Evolutionary conservation across 2,113 vertebrate genomes (phyloP).

Genomic region (Rafetus swinhoei): DNA sequence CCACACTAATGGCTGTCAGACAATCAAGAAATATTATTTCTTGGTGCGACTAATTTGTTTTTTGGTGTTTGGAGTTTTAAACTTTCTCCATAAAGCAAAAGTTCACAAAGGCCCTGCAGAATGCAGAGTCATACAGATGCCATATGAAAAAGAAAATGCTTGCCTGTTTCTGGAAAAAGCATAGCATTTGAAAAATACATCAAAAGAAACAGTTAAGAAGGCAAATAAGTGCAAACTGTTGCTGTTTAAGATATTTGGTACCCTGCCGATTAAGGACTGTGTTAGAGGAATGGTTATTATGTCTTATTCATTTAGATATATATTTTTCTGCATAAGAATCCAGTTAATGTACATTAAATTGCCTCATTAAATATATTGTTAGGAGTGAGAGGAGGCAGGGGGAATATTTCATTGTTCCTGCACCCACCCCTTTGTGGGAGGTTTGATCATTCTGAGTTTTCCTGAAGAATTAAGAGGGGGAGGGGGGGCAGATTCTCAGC

Average conservation of each 20-base stretch:
- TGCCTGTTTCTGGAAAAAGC: conserved; percentile 20
- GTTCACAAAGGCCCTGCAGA: conserved; percentile 15
- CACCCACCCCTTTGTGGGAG: neutral
- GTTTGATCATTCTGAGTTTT: neutral
- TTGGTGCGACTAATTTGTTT: conserved; percentile 39
- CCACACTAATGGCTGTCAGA: conserved; percentile 3
- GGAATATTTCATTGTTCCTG: neutral
- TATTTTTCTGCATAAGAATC: conserved; percentile 1
- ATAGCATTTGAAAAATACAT: conserved; percentile 15
- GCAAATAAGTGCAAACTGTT: conserved; percentile 30
- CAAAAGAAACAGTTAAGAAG: conserved; percentile 14
- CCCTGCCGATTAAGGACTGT: conserved; percentile 19
- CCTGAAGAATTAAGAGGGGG: neutral
- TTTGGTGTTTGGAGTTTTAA: conserved; percentile 36
- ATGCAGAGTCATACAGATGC: conserved; percentile 28
- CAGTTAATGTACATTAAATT: conserved; percentile 8
- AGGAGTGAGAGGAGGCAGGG: neutral
- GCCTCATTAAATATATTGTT: neutral
- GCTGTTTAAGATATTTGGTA: conserved; percentile 10
- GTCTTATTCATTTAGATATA: conserved; percentile 24
- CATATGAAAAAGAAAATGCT: conserved; percentile 12
- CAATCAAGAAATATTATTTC: conserved; percentile 29
- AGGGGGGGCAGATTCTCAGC: neutral
- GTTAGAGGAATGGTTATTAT: conserved; percentile 28
- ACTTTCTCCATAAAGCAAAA: conserved; percentile 36